Conservation (phyloP, 1,140 invertebrate species). For the Drosophila sucinea region DNA sequence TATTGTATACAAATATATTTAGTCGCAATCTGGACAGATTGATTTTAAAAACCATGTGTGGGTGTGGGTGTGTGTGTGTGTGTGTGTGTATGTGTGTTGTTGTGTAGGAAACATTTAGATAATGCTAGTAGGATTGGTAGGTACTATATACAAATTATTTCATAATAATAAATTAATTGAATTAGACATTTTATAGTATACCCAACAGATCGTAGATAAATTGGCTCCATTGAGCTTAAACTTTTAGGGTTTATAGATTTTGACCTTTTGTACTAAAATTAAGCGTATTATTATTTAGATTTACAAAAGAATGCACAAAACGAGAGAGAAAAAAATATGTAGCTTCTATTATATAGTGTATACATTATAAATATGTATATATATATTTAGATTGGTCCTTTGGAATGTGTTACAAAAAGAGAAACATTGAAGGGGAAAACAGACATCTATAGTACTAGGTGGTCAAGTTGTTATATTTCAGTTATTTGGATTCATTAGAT, state of each 20-base stretch:
- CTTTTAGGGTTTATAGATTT: background rate
- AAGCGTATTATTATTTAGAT: conserved; percentile 67
- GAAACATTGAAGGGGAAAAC: conserved; percentile 23
- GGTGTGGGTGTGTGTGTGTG: conserved; percentile 9
- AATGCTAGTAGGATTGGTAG: background rate
- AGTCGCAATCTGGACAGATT: conserved; percentile 64
- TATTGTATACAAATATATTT: conserved; percentile 18
- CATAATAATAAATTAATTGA: conserved; percentile 55
- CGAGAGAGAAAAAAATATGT: conserved; percentile 21
- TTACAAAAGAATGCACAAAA: conserved; percentile 8
- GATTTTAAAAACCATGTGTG: conserved; percentile 41
- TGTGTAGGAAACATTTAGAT: conserved; percentile 35
- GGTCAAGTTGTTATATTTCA: conserved; percentile 28
- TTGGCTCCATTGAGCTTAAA: too few species aligned
- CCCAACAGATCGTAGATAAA: conserved; percentile 26
- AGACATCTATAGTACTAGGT: conserved; percentile 40
- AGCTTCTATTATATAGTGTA: conserved; percentile 11
- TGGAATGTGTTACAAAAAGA: conserved; percentile 70
- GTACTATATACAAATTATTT: conserved; percentile 42
- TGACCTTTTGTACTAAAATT: conserved; percentile 73
- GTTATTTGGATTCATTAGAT: conserved; percentile 8
- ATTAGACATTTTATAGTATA: conserved; percentile 51
- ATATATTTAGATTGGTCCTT: conserved; percentile 65
- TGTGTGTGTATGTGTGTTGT: conserved; percentile 34
- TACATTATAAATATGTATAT: conserved; percentile 20